Evolutionary conservation across 1,140 invertebrate genomes (phyloP).

Genomic region (Tetramorium simillimum): DNA sequence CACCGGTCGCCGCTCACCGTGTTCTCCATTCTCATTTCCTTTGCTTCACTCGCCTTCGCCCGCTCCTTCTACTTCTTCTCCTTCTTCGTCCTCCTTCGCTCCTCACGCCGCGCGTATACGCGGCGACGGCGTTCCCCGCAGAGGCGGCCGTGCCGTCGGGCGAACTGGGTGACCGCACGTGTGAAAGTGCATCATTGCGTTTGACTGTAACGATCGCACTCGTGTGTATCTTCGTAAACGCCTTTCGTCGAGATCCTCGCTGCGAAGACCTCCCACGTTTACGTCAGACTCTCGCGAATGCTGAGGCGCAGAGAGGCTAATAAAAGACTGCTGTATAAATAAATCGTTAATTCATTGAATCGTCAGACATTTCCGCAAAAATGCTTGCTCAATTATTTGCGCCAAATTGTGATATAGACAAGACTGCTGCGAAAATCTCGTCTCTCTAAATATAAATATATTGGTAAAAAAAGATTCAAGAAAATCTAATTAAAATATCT

Average conservation of each 20-base stretch:
- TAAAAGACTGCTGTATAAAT: neutral
- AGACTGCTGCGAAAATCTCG: neutral
- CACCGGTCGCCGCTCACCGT: constrained; percentile 75
- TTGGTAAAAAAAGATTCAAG: neutral
- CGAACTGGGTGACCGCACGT: constrained; percentile 27
- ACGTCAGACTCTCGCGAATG: neutral
- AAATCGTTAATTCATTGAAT: neutral
- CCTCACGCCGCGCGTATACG: constrained; percentile 55
- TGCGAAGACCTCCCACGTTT: neutral
- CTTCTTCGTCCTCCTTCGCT: constrained; percentile 43
- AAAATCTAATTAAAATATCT: neutral
- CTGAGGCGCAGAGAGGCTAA: neutral
- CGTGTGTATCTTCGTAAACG: neutral
- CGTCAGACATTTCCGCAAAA: neutral
- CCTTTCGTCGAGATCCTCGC: constrained; percentile 2
- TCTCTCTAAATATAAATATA: neutral
- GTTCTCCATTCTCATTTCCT: constrained; percentile 79
- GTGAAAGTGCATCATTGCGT: constrained; percentile 21
- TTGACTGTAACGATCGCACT: neutral
- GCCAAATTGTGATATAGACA: neutral
- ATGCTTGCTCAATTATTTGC: neutral
- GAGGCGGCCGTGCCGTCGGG: constrained; percentile 51
- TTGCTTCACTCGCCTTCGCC: constrained; percentile 69
- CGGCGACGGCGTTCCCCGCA: constrained; percentile 32
- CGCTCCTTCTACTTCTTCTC: constrained; percentile 47